These are phyloP conservation scores for Diaperis boleti DNA, from an alignment of 2,888 invertebrate genomes.

Conservation along the genomic window DNA sequence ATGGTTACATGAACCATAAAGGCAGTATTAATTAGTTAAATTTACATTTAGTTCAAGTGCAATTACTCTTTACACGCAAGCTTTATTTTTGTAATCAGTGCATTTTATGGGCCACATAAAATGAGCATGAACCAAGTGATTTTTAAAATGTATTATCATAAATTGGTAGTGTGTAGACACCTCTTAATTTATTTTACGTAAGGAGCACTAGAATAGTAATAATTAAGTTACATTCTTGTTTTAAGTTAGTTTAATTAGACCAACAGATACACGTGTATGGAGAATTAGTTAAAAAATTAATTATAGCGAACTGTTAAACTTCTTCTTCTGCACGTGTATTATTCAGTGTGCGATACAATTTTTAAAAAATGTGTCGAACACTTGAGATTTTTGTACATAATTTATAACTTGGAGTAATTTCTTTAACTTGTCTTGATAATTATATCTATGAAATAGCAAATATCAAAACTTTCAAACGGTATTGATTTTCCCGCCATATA, in stretches of 20 bases:
- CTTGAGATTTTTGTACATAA: slow-evolving; percentile 23
- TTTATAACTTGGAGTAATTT: slow-evolving; percentile 5
- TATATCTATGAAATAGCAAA: too few species aligned
- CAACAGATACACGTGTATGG: slow-evolving; percentile 44
- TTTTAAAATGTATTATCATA: slow-evolving; percentile 12
- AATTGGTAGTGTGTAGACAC: slow-evolving; percentile 7
- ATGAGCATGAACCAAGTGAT: slow-evolving; percentile 11
- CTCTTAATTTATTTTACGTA: slow-evolving; percentile 24
- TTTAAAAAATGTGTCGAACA: slow-evolving; percentile 17
- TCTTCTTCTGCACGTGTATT: slow-evolving; percentile 41
- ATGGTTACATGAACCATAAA: slow-evolving; percentile 66
- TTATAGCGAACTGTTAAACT: slow-evolving; percentile 8
- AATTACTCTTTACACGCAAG: slow-evolving; percentile 21
- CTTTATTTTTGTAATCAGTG: slow-evolving; percentile 31
- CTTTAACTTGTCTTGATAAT: neutral
- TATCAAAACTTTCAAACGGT: too few species aligned
- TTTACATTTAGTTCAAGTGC: slow-evolving; percentile 3
- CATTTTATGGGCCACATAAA: neutral
- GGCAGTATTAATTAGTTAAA: slow-evolving; percentile 62
- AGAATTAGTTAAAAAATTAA: slow-evolving; percentile 37
- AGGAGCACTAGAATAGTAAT: slow-evolving; percentile 15
- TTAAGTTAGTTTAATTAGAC: slow-evolving; percentile 12
- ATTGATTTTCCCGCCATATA: too few species aligned
- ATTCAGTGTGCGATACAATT: slow-evolving; percentile 13
- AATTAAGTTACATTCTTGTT: neutral